A percentile compares a stretch with the other conserved stretches of the same genome.
phyloP scores from a whole-genome alignment of 2,113 vertebrate species.

The Notothenia rossii region DNA sequence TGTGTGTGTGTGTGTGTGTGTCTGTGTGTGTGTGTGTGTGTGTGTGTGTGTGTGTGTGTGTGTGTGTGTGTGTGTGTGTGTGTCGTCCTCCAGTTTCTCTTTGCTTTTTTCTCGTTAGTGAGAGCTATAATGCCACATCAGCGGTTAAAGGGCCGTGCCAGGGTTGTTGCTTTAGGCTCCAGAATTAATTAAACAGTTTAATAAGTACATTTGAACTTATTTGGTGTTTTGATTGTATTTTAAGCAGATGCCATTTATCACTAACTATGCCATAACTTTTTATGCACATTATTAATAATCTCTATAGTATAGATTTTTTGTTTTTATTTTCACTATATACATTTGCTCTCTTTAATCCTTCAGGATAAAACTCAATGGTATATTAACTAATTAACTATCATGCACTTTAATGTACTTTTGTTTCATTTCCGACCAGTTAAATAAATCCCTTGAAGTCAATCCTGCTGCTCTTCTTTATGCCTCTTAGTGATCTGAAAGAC shows the following conservation, averaged over 20 bases:
- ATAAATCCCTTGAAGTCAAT: neutral
- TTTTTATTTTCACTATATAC: too few relatives aligned
- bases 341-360: too few relatives aligned
- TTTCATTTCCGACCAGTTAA: neutral
- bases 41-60: neutral
- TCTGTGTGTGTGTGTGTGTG: neutral
- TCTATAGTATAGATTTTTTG: too few relatives aligned
- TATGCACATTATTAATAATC: too few relatives aligned
- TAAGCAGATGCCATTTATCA: too few relatives aligned
- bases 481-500: neutral
- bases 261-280: too few relatives aligned
- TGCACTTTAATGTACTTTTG: neutral
- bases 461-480: neutral
- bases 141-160: neutral
- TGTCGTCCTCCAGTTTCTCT: neutral
- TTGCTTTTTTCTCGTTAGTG: slow-evolving; percentile 29
- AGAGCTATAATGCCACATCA: slow-evolving; percentile 20
- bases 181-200: too few relatives aligned
- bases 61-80: neutral
- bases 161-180: neutral
- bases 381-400: too few relatives aligned
- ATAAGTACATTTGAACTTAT: too few relatives aligned
- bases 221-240: too few relatives aligned
- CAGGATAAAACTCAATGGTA: too few relatives aligned
- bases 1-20: neutral